Evolutionary conservation across 2,797 vertebrate species (phyloP), one percentile per base, ranked within the genome.

Genomic region (Heteromormyrus szaboi): DNA sequence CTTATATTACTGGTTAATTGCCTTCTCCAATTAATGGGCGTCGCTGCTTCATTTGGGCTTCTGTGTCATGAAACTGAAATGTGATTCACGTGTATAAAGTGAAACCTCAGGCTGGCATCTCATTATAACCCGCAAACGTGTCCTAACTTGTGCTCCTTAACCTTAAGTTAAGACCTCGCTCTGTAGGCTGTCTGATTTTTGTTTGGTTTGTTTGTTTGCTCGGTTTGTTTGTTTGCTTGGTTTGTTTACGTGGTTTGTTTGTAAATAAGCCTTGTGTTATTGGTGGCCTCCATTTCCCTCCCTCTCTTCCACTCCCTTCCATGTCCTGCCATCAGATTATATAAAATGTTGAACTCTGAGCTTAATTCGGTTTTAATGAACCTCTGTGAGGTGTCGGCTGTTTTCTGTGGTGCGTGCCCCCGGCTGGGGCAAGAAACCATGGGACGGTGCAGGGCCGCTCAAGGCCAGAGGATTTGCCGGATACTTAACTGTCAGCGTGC

Each of bases 281-380:
- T 44, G 41, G 17, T 46, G 76, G 41, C 7, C 19, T 81, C 19
- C 72, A 8, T 79, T 41, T 81, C 6, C n/a, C 37, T 46, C 19
- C 33, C 76, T 81, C 41, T 37, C 33, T 37, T 37, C 68, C 68
- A 37, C 22, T 37, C 68, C 41, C 37, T 81, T 8, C 41, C 6
- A 19, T n/a, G 37, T 19, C 37, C 76, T 17, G 41, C 17, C 19
- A 11, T 46, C 41, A 81, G 44, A 46, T 81, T 8, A n/a, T n/a
- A 81, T 8, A 81, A 46, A 46, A 46, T 81, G 76, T 79, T n/a
- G 14, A 79, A n/a, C 33, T 79, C 19, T 1, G 37, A 46, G 19
- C 37, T 81, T 81, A 81, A 81, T 81, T 81, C 76, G 17, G 76
- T 81, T 81, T 81, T 81, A 46, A 81, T 81, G 76, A 81, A 81